phyloP scores from a whole-genome alignment of 92 coral and sea anemone species.

The Chrysogorgia sp. region DNA sequence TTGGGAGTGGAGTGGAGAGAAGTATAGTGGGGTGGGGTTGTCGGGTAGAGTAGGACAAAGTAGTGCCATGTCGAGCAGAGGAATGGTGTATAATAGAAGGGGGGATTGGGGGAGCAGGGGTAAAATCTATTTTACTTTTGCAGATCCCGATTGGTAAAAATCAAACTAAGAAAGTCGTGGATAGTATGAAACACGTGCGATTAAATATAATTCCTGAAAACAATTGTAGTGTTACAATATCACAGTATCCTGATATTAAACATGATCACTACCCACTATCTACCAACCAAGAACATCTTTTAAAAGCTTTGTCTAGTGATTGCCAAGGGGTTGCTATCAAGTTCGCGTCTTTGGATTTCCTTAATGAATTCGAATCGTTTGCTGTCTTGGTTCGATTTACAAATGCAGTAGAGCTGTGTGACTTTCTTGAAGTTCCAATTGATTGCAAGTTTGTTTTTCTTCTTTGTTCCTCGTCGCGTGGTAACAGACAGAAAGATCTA shows the following conservation, averaged over 20 bases:
- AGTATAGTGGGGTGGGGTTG: no score
- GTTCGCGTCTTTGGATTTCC: slow-evolving; percentile 19
- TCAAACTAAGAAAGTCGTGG: background rate
- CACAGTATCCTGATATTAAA: slow-evolving; percentile 13
- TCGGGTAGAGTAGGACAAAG: no score
- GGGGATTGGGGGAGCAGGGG: background rate
- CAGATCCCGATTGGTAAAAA: slow-evolving; percentile 18
- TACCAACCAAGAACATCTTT: slow-evolving; percentile 23
- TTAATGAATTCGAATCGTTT: slow-evolving; percentile 22
- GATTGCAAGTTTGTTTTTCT: slow-evolving; percentile 35
- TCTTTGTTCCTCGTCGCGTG: slow-evolving; percentile 11
- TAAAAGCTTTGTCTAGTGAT: slow-evolving; percentile 30
- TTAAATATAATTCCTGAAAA: background rate
- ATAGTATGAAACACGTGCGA: background rate
- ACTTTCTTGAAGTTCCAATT: slow-evolving; percentile 40
- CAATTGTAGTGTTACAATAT: slow-evolving; percentile 3
- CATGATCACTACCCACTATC: slow-evolving; percentile 25
- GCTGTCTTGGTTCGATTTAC: slow-evolving; percentile 23
- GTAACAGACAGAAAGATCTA: slow-evolving; percentile 14
- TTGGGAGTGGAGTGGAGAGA: no score
- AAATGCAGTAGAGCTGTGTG: background rate
- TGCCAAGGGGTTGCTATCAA: slow-evolving; percentile 41
- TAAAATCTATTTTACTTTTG: background rate
- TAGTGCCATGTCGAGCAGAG: no score
- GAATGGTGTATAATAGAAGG: background rate